Conservation (phyloP, 2,888 invertebrate genomes). For the Platypus cylindrus region DNA sequence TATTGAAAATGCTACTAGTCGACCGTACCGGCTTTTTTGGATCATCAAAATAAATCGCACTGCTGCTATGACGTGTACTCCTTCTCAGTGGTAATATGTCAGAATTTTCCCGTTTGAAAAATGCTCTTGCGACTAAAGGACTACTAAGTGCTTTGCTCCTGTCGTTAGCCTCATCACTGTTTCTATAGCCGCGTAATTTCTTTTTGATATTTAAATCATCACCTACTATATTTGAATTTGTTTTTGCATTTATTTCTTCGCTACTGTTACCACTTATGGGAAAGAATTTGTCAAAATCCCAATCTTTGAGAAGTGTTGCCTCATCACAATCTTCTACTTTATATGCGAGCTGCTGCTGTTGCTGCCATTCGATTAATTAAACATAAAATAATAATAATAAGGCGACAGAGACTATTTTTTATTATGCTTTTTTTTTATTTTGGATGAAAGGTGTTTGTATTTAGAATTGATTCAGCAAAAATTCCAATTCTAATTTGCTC, state of each 20-base stretch:
- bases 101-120: slow-evolving; percentile 74
- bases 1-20: slow-evolving; percentile 58
- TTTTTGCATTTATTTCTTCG: slow-evolving; percentile 16
- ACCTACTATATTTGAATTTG: slow-evolving; percentile 29
- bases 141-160: too few relatives aligned
- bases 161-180: too few relatives aligned
- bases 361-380: too few relatives aligned
- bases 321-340: slow-evolving; percentile 47
- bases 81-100: slow-evolving; percentile 62
- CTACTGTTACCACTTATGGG: slow-evolving; percentile 30
- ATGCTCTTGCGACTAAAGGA: too few relatives aligned
- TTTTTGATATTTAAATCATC: slow-evolving; percentile 58
- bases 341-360: slow-evolving; percentile 35
- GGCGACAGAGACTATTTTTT: too few relatives aligned
- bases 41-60: slow-evolving; percentile 44
- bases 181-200: slow-evolving; percentile 62
- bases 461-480: too few relatives aligned
- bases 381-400: too few relatives aligned
- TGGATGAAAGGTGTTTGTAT: too few relatives aligned
- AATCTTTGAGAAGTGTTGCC: slow-evolving; percentile 69
- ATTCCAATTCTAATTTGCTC: too few relatives aligned
- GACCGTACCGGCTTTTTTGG: slow-evolving; percentile 28
- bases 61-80: slow-evolving; percentile 63
- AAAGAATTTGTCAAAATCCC: slow-evolving; percentile 80
- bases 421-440: too few relatives aligned